Percentiles rank a stretch among this genome's conserved stretches.
These are phyloP conservation scores for Premnoplex brunnescens DNA, from an alignment of 2,797 vertebrate species.

Conservation along the genomic window DNA sequence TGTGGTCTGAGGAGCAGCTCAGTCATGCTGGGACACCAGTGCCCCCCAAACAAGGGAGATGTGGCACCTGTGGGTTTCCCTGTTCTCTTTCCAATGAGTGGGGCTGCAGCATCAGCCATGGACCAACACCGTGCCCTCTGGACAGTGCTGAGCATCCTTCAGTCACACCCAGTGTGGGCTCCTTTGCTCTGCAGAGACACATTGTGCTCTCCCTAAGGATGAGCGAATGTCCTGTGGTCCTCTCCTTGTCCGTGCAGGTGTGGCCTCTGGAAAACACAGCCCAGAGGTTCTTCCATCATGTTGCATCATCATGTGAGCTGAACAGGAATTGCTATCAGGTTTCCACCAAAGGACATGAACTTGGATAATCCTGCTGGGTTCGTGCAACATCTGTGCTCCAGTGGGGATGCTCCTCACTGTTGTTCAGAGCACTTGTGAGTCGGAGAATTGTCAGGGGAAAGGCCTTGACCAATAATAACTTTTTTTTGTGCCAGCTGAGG, in stretches of 20 bases:
- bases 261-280: accelerated
- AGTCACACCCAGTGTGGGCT: accelerated
- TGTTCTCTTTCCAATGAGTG: accelerated
- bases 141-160: accelerated
- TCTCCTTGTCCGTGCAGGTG: background rate
- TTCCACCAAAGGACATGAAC: accelerated
- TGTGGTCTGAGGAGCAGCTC: background rate
- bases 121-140: accelerated
- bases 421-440: background rate
- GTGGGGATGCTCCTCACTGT: background rate
- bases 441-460: background rate
- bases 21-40: accelerated
- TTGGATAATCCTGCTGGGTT: accelerated
- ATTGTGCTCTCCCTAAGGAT: accelerated
- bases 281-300: accelerated
- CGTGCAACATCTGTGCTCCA: background rate
- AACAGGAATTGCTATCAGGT: accelerated
- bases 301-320: accelerated
- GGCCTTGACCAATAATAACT: background rate
- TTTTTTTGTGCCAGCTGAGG: background rate
- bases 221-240: accelerated
- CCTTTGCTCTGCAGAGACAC: background rate
- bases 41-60: background rate
- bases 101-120: background rate
- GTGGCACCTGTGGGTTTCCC: accelerated